Evolutionary conservation across 2,113 vertebrate species (phyloP).

Genomic region (Progne subis): DNA sequence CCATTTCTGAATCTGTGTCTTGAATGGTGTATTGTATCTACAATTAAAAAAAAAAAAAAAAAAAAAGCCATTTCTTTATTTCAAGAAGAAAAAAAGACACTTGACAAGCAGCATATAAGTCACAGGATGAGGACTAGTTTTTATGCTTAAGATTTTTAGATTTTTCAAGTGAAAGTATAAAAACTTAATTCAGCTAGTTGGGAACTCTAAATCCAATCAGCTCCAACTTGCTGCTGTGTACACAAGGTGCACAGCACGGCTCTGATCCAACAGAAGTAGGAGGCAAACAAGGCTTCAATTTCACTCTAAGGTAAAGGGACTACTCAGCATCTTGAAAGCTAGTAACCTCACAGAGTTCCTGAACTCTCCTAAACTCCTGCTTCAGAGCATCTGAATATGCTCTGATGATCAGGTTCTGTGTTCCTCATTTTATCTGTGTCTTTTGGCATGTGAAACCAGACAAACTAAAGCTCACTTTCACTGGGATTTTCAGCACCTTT

Average conservation of each 20-base stretch:
- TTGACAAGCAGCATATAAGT: background rate
- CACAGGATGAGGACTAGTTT: background rate
- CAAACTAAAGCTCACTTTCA: background rate
- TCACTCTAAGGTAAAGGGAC: background rate
- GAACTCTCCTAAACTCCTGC: background rate
- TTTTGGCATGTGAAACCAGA: background rate
- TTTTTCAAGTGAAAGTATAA: background rate
- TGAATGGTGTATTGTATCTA: slow-evolving; percentile 94
- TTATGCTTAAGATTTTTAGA: background rate
- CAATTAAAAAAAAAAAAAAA: background rate
- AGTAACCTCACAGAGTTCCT: background rate
- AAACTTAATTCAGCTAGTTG: background rate
- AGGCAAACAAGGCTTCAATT: background rate
- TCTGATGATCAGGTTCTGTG: background rate
- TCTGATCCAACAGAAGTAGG: background rate
- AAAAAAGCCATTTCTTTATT: background rate
- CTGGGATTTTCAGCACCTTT: background rate
- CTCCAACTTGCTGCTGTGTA: background rate
- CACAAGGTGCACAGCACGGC: background rate
- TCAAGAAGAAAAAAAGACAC: background rate
- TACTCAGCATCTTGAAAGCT: background rate
- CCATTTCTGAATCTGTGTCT: slow-evolving; percentile 96
- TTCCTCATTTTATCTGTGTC: background rate
- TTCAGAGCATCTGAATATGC: background rate
- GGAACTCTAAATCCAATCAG: background rate